Conservation (phyloP, 2,797 vertebrate genomes). For the Phoeniculus purpureus region DNA sequence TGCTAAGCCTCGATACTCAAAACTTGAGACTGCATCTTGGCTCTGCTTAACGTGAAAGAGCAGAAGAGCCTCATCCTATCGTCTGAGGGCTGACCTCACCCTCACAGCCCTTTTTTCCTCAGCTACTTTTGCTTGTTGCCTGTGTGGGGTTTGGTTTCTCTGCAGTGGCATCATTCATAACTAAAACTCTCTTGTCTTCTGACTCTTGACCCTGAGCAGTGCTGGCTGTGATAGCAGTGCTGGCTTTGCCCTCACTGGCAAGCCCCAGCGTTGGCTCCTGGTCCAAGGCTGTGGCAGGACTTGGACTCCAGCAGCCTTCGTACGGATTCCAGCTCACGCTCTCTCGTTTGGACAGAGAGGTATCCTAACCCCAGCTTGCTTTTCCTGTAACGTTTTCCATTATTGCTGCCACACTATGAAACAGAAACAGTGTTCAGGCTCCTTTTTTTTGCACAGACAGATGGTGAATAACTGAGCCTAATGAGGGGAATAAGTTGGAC, state of each 20-base stretch:
- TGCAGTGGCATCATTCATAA: neutral
- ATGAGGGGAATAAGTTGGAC: constrained; percentile 48
- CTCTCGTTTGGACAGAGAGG: neutral
- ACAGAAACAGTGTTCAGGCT: constrained; percentile 38
- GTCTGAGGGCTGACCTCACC: neutral
- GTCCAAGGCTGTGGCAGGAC: neutral
- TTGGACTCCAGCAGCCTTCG: neutral
- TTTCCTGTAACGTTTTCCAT: constrained; percentile 2
- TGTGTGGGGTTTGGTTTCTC: neutral
- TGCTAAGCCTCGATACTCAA: neutral
- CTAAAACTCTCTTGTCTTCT: neutral
- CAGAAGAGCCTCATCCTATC: rapidly evolving
- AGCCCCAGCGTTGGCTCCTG: neutral
- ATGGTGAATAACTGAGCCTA: constrained; percentile 56
- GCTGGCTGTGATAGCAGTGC: neutral
- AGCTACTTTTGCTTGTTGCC: neutral
- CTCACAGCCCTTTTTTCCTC: neutral
- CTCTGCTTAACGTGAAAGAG: neutral
- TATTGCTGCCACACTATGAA: constrained; percentile 13
- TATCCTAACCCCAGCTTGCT: constrained; percentile 16
- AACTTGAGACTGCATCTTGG: neutral
- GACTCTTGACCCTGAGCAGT: neutral
- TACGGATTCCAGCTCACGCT: neutral
- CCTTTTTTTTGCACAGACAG: constrained; percentile 37
- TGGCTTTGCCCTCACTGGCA: neutral